Percentiles rank a stretch among this genome's conserved stretches.
Evolutionary conservation across 1,140 invertebrate genomes (phyloP).

Genomic region (Sitodiplosis mosellana): DNA sequence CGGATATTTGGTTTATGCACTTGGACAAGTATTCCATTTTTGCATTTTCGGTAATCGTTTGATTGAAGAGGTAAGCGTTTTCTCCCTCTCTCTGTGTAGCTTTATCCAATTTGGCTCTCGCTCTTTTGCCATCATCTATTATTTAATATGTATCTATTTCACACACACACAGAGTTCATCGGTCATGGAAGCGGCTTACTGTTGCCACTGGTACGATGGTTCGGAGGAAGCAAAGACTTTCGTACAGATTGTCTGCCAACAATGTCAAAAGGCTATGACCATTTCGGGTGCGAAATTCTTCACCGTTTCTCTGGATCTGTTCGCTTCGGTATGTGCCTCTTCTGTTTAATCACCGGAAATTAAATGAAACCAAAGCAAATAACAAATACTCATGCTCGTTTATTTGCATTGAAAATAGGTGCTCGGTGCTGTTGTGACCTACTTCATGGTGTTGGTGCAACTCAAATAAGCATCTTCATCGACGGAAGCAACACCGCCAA

Average conservation of each 20-base stretch:
- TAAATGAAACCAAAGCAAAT: not conserved
- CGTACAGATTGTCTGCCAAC: constrained; percentile 76
- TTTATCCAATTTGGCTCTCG: not conserved
- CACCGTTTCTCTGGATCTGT: constrained; percentile 66
- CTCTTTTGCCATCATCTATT: too few relatives aligned
- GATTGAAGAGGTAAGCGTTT: constrained; percentile 54
- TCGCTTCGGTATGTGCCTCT: constrained; percentile 50
- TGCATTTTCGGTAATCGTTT: constrained; percentile 68
- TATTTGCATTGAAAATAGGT: constrained; percentile 36
- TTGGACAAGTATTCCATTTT: constrained; percentile 67
- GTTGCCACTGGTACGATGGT: constrained; percentile 73
- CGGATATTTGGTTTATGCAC: constrained; percentile 56
- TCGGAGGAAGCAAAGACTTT: constrained; percentile 76
- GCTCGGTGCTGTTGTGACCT: constrained; percentile 71
- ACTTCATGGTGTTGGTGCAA: constrained; percentile 78
- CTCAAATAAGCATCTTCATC: constrained; percentile 40
- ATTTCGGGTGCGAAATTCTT: constrained; percentile 76
- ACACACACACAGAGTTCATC: constrained; percentile 63
- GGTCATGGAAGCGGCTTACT: constrained; percentile 75
- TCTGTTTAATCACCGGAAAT: not conserved
- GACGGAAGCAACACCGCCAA: too few relatives aligned
- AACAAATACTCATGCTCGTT: not conserved
- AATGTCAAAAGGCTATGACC: constrained; percentile 70
- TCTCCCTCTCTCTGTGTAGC: not conserved
- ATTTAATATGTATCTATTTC: constrained; percentile 1